Percentiles rank a stretch among this genome's conserved stretches.
These are phyloP conservation scores for Chaetodon trifascialis DNA, from an alignment of 2,113 vertebrate species.

Conservation along the genomic window DNA sequence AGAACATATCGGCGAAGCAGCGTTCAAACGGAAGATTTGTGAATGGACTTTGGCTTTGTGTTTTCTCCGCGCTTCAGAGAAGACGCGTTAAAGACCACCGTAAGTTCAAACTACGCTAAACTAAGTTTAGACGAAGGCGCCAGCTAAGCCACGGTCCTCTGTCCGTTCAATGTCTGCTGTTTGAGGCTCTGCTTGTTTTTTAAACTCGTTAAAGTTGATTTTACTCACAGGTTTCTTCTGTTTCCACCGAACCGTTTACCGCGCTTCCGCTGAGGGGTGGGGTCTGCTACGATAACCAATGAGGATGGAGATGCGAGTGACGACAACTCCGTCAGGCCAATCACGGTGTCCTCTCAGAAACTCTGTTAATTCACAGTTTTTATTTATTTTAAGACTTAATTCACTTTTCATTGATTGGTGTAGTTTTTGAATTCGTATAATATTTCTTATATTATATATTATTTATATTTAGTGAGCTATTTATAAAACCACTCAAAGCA, in stretches of 20 bases:
- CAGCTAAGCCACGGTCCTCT: background rate
- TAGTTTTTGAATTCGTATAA: background rate
- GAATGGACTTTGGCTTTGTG: background rate
- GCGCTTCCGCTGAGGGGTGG: slow-evolving; percentile 39
- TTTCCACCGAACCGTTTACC: background rate
- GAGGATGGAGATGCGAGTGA: background rate
- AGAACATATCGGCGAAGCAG: background rate
- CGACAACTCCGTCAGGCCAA: background rate
- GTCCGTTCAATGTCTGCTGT: background rate
- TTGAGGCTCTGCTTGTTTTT: background rate
- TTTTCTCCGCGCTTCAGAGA: background rate
- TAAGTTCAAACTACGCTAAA: background rate
- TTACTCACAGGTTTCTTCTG: background rate
- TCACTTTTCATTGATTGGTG: too few relatives aligned
- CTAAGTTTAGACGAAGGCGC: background rate
- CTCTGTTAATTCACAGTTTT: background rate
- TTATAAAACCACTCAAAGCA: too few relatives aligned
- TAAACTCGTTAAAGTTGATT: background rate
- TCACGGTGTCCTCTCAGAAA: background rate
- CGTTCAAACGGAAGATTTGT: background rate
- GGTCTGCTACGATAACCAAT: background rate
- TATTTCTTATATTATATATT: background rate
- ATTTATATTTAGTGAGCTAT: too few relatives aligned
- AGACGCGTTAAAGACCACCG: background rate
- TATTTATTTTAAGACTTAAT: too few relatives aligned